Evolutionary conservation across 2,888 invertebrate species (phyloP), one percentile per base, ranked within the genome.

Genomic region (Neria commutata): DNA sequence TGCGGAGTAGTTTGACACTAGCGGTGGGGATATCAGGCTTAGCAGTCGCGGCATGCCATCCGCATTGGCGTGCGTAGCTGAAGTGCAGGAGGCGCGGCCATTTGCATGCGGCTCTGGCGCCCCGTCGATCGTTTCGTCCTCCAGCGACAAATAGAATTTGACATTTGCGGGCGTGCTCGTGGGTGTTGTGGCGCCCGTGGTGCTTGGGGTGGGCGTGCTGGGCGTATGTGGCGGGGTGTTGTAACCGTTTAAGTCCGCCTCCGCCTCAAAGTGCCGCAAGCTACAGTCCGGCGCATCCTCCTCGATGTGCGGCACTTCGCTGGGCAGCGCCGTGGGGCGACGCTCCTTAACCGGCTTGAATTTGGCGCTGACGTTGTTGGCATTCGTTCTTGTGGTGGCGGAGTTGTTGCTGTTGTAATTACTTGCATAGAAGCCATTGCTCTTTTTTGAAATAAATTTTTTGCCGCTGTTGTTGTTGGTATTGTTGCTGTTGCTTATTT

Each of bases 321-420:
- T 69, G 17, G 77, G 76, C 56, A 79, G 53, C 1, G 78, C 75
- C 3, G 79, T 78, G 17, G 78, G 76, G 3, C 77, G 69, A 8
- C 78, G 68, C 56, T 73, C 75, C 69, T 75, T 76, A 66, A 77
- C 74, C 52, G 78, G 77, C 57, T 75, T 78, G 63, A 75, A 66
- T 65, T 73, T 76, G 66, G 64, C 68, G 69, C 61, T 73, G 71
- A 58, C 69, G 62, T 63, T 64, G n/a, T n/a, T n/a, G n/a, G n/a
- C n/a, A n/a, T n/a, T n/a, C n/a, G n/a, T n/a, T n/a, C n/a, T n/a
- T n/a, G n/a, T n/a, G 61, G 68, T 67, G 66, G 63, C 69, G 63
- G 59, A 48, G 56, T 21, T 50, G 57, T 68, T 68, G 47, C 34
- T 56, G 33, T 51, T 49, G 33, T 37, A 37, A 25, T n/a, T n/a